Base-by-base conservation (phyloP, 2,113 vertebrate species). In the Tautogolabrus adspersus region DNA sequence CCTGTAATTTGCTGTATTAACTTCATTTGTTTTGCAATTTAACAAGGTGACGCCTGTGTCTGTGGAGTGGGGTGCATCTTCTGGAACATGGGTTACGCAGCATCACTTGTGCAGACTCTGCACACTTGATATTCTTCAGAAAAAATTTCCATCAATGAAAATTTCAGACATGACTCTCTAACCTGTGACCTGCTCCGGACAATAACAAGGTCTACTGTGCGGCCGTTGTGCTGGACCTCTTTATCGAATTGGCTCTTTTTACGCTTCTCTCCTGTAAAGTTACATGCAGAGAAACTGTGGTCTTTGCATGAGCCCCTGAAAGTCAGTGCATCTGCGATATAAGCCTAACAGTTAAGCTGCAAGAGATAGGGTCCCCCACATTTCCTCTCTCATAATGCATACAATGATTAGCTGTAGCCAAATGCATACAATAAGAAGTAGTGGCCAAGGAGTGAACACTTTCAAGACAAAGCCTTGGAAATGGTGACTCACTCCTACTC, bases 191-290 rank as follows among this genome's bases (percentile, higher is more conserved):
- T 82, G 67, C 51, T 59, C 71, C 15, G 69, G 84, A 85, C 82
- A 70, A 82, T 89, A 91, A 90, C 82, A 87, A 88, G 75, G 79
- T 84, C 81, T 86, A 66, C 72, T 83, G 77, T 83, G 80, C 77
- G 42, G 72, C 75, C n/a, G 68, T 83, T 76, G 72, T 46, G 61
- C 75, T 77, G 81, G 73, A 81, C 88, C 80, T 88, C 85, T 92
- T 93, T 91, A 90, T 86, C 77, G 86, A 89, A 89, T 75, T 72
- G 87, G 64, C 82, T 91, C 61, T 72, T 65, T 82, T 79, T 49
- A 34, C 54, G 70, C 52, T 21, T 80, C 68, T 64, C 72, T 61
- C 66, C 67, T 2, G 7, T 72, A 72, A 79, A 1, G 46, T 26
- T 58, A 38, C 72, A 77, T 19, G 51, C 52, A 55, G 74, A 77